Evolutionary conservation across 2,888 invertebrate species (phyloP), one percentile per base, ranked within the genome.

Genomic region (Lepeophtheirus nordmannii): DNA sequence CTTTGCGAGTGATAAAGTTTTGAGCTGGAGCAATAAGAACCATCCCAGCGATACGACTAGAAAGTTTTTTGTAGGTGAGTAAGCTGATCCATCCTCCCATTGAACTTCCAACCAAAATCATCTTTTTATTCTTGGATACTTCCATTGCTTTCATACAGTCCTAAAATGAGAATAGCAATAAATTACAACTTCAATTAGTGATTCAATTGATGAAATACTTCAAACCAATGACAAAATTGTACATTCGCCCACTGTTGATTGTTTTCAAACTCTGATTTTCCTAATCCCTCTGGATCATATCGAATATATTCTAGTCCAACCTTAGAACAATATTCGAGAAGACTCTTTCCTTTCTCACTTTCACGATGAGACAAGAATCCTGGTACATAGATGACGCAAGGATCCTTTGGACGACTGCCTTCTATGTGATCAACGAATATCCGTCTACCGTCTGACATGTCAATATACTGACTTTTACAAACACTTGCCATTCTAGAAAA

Each of bases 51-150:
- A 46, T 46, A 1, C 53, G 53, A 14, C 17, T 14, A 17, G 53
- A 14, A 8, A n/a, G 2, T 17, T 46, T 46, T 46, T 46, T 14
- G 8, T 14, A 46, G 2, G 53, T 17, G n/a, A 46, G 17, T n/a
- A 46, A 17, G 53, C 53, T 46, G 53, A 46, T 46, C 53, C 53
- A 46, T 46, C 53, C 53, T n/a, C 53, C 53, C 53, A 46, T 46
- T 5, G 53, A 46, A 46, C 53, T 46, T n/a, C 53, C 53, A 5
- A 46, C 8, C 5, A 46, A 17, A 17, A 46, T 46, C 2, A 46
- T n/a, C 5, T 17, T 14, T 46, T 14, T n/a, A 8, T 17, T 46
- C 17, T 46, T 14, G 8, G n/a, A n/a, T 3, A 8, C 53, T 5
- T 17, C 53, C 53, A 46, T 46, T 14, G 53, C 53, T n/a, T 5